phyloP scores from a whole-genome alignment of 2,113 vertebrate species.

The Mola mola region DNA sequence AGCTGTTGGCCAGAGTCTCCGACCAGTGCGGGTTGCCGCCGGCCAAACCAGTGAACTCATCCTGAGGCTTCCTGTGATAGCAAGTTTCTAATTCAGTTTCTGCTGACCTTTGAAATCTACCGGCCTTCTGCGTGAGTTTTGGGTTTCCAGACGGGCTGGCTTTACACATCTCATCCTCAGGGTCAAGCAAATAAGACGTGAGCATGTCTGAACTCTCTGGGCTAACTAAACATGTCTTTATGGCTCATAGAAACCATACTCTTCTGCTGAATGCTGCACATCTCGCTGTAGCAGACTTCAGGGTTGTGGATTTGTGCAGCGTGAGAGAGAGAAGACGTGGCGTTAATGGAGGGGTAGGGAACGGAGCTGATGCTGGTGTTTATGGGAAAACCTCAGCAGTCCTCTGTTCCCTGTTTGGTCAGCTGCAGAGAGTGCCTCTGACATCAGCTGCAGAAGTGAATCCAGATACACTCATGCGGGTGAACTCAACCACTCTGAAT shows the following conservation, averaged over 20 bases:
- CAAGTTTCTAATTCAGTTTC: constrained; percentile 49
- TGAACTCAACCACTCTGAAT: constrained; percentile 30
- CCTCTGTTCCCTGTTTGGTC: constrained; percentile 67
- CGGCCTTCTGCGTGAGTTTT: constrained; percentile 32
- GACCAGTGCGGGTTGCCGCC: constrained; percentile 34
- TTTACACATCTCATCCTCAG: constrained; percentile 41
- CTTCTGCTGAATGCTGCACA: constrained; percentile 14
- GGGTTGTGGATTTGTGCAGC: constrained; percentile 10
- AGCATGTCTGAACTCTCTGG: constrained; percentile 21
- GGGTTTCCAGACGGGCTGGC: constrained; percentile 37
- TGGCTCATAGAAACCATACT: background rate
- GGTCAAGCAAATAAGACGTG: constrained; percentile 28
- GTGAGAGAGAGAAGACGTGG: constrained; percentile 49
- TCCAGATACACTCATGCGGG: constrained; percentile 46
- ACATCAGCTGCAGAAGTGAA: constrained; percentile 59
- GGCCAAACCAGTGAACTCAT: constrained; percentile 54
- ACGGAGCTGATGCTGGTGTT: constrained; percentile 52
- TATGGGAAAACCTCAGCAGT: constrained; percentile 52
- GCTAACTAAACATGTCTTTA: constrained; percentile 15
- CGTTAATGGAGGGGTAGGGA: constrained; percentile 46
- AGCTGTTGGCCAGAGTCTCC: constrained; percentile 60
- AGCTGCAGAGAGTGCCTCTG: constrained; percentile 66
- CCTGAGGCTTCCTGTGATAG: constrained; percentile 58
- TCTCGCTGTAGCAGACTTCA: background rate
- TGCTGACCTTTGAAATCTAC: constrained; percentile 61